A percentile compares a stretch with the other conserved stretches of the same genome.
Conservation (phyloP, 2,797 vertebrate species). For the Sebastes cheni region DNA sequence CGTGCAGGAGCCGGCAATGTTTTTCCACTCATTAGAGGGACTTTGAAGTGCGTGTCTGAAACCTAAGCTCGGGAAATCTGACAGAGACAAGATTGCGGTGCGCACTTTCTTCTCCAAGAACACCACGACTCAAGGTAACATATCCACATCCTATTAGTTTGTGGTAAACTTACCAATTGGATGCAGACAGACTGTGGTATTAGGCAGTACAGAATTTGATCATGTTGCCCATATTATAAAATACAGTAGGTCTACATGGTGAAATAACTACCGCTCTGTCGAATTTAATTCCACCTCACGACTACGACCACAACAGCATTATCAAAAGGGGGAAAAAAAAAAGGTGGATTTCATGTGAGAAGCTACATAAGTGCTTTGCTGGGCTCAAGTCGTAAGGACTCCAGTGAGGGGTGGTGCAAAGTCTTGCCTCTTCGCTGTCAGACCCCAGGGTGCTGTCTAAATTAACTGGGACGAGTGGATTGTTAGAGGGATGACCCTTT, state of each 20-base stretch:
- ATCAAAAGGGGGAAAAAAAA: slow-evolving; percentile 31
- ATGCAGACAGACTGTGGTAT: slow-evolving; percentile 63
- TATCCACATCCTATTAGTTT: slow-evolving; percentile 77
- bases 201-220: slow-evolving; percentile 59
- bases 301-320: slow-evolving; percentile 53
- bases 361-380: slow-evolving; percentile 46
- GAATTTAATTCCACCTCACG: slow-evolving; percentile 57
- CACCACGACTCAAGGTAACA: slow-evolving; percentile 74
- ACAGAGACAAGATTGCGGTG: slow-evolving; percentile 75
- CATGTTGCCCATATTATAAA: slow-evolving; percentile 45
- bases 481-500: slow-evolving; percentile 77
- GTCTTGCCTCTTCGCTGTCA: slow-evolving; percentile 63
- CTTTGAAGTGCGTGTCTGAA: slow-evolving; percentile 81
- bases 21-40: slow-evolving; percentile 80
- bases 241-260: slow-evolving; percentile 52
- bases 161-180: slow-evolving; percentile 65
- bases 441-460: slow-evolving; percentile 73
- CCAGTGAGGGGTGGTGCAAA: slow-evolving; percentile 50
- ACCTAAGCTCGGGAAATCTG: slow-evolving; percentile 78
- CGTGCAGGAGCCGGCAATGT: slow-evolving; percentile 72
- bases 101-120: slow-evolving; percentile 69
- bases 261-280: slow-evolving; percentile 62
- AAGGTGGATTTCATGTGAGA: slow-evolving; percentile 38
- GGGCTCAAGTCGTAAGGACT: slow-evolving; percentile 54
- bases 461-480: slow-evolving; percentile 75